Evolutionary conservation across 2,888 invertebrate genomes (phyloP), one percentile per base, ranked within the genome.

Genomic region (Tenthredo notha): DNA sequence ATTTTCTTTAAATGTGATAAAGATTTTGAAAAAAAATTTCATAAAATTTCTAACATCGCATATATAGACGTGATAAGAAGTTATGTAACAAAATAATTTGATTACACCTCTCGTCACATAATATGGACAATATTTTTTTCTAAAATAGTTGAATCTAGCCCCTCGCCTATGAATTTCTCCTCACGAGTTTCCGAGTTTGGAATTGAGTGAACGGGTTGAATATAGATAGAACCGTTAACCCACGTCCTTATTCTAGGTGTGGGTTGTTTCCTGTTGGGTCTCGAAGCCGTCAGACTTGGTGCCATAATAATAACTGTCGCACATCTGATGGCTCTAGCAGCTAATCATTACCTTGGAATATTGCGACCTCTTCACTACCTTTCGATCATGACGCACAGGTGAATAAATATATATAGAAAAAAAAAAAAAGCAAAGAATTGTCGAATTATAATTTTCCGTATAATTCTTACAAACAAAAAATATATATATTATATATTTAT

Each of bases 271-370:
- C 80, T 88, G 54, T 85, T 93, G 83, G 89, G 90, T 21, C 86
- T 94, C n/a, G 95, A 95, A 89, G 93, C 94, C 43, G 90, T 94
- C 85, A 92, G 96, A 85, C 92, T 96, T 84, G 95, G 95, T 25
- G 95, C 95, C 3, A 94, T 96, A 84, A 94, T 96, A 70, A 95
- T 95, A 25, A 95, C 96, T 0, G 95, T 96, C 15, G 93, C 95
- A 70, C 96, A 96, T 89, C 94, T 96, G 3, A 92, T 96, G 58
- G 95, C 95, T 0, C 92, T 96, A 43, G 95, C 96, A 47, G 92
- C 95, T 85, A 96, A 96, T 92, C 96, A 96, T 91, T 96, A 96
- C 92, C 93, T 96, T 65, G 96, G 96, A 25, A 96, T 96, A 85
- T 93, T 94, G 3, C 92, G 93, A 77, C 96, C 96, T 0, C 93